Base-by-base conservation (phyloP, 2,888 invertebrate species). In the Atherix ibis region DNA sequence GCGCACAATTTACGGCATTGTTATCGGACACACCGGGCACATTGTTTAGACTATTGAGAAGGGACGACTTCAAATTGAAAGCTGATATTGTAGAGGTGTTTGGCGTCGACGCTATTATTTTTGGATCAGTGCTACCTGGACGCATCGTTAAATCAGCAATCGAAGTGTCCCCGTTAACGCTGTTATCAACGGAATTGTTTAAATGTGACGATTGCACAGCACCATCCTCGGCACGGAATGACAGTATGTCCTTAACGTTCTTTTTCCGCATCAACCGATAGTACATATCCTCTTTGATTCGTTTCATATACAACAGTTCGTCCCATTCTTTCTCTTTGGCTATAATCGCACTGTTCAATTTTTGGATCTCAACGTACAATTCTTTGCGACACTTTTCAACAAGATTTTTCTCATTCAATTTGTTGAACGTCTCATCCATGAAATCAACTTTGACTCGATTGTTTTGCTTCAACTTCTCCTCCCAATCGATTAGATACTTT, bases 241-340 rank as follows among this genome's bases (percentile, higher is more conserved):
- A 46, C 38, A 49, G 49, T 18, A 56, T 44, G 25, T 54, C 48
- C 3, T 76, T 48, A 3, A 78, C 67, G 46, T 79, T 76, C 47
- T 75, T 72, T 45, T 73, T 70, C 39, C 84, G 67, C 37, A 79
- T 65, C 22, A 87, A 59, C 43, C 85, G 65, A 5, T 79, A 61
- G 32, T 80, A 62, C 15, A 84, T 71, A 51, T 87, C 85, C 50
- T 87, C 83, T 61, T 88, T 87, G 4, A 85, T 68, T 54, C 84
- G 84, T 52, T 81, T 81, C 44, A 84, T 63, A 48, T 82, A 77
- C 10, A 87, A 56, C 34, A 88, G 75, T 39, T 80, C 77, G 53
- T 87, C 84, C 80, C 84, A 83, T 56, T 88, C 87, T 46, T 75
- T 70, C 61, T 88, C 88, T 54, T 87, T 87, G 49, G 77, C 73